A percentile compares a stretch with the other conserved stretches of the same genome.
phyloP scores from a whole-genome alignment of 2,888 invertebrate species.

The Caenorhabditis angaria region DNA sequence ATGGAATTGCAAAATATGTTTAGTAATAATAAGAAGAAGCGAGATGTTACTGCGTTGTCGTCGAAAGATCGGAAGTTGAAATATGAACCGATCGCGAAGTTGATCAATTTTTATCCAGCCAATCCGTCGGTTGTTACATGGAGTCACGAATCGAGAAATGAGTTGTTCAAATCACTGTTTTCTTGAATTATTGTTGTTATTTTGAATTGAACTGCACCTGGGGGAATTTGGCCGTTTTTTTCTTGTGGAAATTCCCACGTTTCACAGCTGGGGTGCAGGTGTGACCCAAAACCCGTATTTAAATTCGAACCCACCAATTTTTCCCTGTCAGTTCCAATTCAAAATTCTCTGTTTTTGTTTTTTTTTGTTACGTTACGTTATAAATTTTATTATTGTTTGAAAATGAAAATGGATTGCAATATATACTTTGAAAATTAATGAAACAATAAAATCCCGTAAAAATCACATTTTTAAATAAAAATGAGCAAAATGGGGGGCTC shows the following conservation, averaged over 20 bases:
- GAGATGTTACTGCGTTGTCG: slow-evolving; percentile 79
- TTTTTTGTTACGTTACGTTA: neutral
- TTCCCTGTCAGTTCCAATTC: too few relatives aligned
- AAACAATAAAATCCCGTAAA: slow-evolving; percentile 8
- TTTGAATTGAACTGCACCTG: too few relatives aligned
- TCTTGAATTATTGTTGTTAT: slow-evolving; percentile 19
- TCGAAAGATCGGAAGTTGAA: slow-evolving; percentile 82
- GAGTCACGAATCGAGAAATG: slow-evolving; percentile 67
- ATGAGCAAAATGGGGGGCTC: neutral
- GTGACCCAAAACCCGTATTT: too few relatives aligned
- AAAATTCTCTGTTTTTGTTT: neutral
- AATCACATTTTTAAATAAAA: neutral
- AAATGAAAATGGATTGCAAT: too few relatives aligned
- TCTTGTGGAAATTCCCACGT: too few relatives aligned
- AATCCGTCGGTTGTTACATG: slow-evolving; percentile 62
- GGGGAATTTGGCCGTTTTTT: too few relatives aligned
- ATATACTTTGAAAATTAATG: neutral
- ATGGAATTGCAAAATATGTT: slow-evolving; percentile 86
- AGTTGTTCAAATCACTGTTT: slow-evolving; percentile 70
- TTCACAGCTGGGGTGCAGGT: too few relatives aligned
- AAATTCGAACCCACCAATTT: too few relatives aligned
- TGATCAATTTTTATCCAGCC: slow-evolving; percentile 70
- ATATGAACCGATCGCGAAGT: slow-evolving; percentile 73
- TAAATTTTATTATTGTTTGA: slow-evolving; percentile 1
- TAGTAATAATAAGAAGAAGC: slow-evolving; percentile 75